phyloP scores from a whole-genome alignment of 2,797 vertebrate genomes.

The Furcifer pardalis region DNA sequence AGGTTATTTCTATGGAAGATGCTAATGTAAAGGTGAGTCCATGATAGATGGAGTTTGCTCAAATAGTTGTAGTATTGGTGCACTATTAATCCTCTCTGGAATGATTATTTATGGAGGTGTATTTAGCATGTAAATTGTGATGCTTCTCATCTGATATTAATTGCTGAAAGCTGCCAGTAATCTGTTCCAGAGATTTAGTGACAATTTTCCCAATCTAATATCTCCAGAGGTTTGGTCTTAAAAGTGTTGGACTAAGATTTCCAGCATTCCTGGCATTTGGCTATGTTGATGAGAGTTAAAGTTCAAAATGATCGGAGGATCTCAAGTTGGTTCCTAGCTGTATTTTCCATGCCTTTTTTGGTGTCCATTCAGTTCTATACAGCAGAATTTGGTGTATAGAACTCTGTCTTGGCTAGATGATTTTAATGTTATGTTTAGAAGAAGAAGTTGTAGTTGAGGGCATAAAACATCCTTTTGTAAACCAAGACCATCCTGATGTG shows the following conservation, averaged over 20 bases:
- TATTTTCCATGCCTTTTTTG: too few species aligned
- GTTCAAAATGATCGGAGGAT: background rate
- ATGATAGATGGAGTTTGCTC: background rate
- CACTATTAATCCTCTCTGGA: background rate
- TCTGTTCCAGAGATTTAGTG: background rate
- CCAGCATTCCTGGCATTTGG: background rate
- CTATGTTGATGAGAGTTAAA: background rate
- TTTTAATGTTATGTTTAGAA: background rate
- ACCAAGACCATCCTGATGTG: background rate
- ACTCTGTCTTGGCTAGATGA: background rate
- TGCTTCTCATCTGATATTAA: background rate
- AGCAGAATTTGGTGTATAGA: background rate
- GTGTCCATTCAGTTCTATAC: too few species aligned
- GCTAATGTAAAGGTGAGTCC: conserved; percentile 92
- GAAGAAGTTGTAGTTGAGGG: background rate
- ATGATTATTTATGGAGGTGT: background rate
- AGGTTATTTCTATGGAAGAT: conserved; percentile 92
- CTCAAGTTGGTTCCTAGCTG: too few species aligned
- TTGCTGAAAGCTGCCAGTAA: background rate
- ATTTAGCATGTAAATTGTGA: background rate
- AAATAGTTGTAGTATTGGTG: background rate
- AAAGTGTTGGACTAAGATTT: too few species aligned
- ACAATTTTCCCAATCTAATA: background rate
- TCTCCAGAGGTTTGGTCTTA: background rate
- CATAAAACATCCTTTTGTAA: background rate